These are phyloP conservation scores for Cremastobaeus sp. DNA, from an alignment of 2,888 invertebrate species.

Conservation along the genomic window DNA sequence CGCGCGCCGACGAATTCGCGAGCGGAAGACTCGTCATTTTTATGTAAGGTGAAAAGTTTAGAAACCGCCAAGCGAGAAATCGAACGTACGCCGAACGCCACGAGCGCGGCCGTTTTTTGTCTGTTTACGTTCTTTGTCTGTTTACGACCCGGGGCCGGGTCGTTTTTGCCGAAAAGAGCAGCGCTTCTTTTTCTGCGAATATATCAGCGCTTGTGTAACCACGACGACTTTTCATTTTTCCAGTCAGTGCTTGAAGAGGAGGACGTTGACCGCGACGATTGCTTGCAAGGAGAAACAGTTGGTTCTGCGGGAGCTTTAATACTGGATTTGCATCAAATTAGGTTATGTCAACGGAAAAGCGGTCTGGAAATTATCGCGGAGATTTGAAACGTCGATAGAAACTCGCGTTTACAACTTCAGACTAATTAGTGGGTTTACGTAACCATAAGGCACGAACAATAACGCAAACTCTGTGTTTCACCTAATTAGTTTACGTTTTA, in stretches of 20 bases:
- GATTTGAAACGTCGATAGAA: no score
- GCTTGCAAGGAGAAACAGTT: no score
- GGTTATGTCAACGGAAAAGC: not conserved
- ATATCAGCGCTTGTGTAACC: not conserved
- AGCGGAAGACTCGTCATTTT: constrained; percentile 16
- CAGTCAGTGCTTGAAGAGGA: not conserved
- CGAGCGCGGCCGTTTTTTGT: constrained; percentile 15
- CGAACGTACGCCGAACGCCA: constrained; percentile 7
- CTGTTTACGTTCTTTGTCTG: constrained; percentile 21
- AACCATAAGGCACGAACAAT: no score
- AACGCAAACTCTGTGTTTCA: no score
- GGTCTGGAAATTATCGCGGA: no score
- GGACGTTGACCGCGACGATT: no score
- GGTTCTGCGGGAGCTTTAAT: not conserved
- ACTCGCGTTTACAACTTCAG: no score
- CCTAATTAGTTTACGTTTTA: no score
- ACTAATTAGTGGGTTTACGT: no score
- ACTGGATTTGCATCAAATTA: constrained; percentile 6
- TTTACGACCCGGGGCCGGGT: no score
- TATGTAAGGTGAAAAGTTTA: constrained; percentile 36
- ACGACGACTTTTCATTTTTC: not conserved
- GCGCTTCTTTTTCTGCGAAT: not conserved
- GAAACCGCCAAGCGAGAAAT: constrained; percentile 22
- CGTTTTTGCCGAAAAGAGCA: no score
- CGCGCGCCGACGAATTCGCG: not conserved